phyloP scores from a whole-genome alignment of 2,888 invertebrate species.

The Hydropsyche betteni region DNA sequence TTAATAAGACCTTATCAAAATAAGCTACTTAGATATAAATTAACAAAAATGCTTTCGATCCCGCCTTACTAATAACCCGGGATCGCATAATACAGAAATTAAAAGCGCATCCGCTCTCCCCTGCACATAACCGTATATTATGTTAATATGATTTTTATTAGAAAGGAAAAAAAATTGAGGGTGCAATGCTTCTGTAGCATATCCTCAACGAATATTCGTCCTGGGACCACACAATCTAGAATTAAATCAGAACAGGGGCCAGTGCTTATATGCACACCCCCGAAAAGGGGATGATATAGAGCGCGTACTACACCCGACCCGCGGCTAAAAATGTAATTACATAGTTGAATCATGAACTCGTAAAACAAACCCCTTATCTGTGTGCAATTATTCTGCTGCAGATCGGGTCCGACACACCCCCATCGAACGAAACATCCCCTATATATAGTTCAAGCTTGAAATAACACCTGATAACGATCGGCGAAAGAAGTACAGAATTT shows the following conservation, averaged over 20 bases:
- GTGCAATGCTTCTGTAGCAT: not conserved
- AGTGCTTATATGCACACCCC: conserved; percentile 3
- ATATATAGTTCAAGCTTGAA: conserved; percentile 46
- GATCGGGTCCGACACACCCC: conserved; percentile 14
- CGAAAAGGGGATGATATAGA: conserved; percentile 29
- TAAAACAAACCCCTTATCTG: conserved; percentile 51
- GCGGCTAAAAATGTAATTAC: conserved; percentile 50
- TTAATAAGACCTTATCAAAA: too few relatives aligned
- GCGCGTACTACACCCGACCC: conserved; percentile 14
- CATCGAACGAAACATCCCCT: conserved; percentile 1
- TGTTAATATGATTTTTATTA: conserved; percentile 33
- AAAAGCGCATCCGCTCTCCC: conserved; percentile 18
- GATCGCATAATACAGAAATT: conserved; percentile 17
- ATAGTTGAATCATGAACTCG: conserved; percentile 51
- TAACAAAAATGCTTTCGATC: conserved; percentile 1
- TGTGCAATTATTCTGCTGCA: conserved; percentile 48
- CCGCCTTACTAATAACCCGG: conserved; percentile 13
- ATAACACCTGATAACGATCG: conserved; percentile 51
- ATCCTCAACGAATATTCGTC: conserved; percentile 14
- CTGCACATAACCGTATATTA: conserved; percentile 18
- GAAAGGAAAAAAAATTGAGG: conserved; percentile 1
- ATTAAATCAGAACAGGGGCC: conserved; percentile 32
- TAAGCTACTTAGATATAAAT: too few relatives aligned
- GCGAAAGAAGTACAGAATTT: conserved; percentile 42
- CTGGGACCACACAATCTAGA: conserved; percentile 34